Evolutionary conservation across 2,888 invertebrate species (phyloP).

Genomic region (Lamellibrachia columna): DNA sequence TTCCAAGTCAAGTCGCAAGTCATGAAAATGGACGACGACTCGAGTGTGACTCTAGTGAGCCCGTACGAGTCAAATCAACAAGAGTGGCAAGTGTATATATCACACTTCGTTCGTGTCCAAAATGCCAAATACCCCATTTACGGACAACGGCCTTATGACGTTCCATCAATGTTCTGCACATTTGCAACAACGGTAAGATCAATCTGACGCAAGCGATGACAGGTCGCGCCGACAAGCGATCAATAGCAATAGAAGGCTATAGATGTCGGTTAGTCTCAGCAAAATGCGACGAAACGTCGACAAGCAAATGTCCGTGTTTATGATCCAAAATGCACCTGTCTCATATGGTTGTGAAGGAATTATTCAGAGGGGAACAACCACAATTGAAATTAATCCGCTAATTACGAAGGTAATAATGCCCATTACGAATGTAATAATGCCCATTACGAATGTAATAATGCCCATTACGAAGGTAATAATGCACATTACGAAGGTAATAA

Average conservation of each 20-base stretch:
- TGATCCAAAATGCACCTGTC: not conserved
- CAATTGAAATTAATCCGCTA: not conserved
- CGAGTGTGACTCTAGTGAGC: too few species aligned
- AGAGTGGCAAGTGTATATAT: not conserved
- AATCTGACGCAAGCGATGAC: not conserved
- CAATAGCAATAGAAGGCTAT: not conserved
- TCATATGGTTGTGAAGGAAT: not conserved
- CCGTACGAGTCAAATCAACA: too few species aligned
- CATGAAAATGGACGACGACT: too few species aligned
- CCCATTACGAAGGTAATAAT: not conserved
- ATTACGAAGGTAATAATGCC: not conserved
- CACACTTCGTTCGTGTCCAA: not conserved
- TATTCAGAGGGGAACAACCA: too few species aligned
- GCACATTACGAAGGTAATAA: not conserved
- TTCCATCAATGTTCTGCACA: not conserved
- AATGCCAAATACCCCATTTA: not conserved
- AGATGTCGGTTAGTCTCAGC: not conserved
- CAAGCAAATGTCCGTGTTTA: not conserved
- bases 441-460: not conserved
- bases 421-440: not conserved
- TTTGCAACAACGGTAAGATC: not conserved
- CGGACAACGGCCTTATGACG: too few species aligned
- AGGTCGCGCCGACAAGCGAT: not conserved
- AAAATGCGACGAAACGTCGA: too few species aligned
- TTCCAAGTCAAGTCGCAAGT: too few species aligned